Base-by-base conservation (phyloP, 1,140 invertebrate species). In the Eurosta solidaginis region DNA sequence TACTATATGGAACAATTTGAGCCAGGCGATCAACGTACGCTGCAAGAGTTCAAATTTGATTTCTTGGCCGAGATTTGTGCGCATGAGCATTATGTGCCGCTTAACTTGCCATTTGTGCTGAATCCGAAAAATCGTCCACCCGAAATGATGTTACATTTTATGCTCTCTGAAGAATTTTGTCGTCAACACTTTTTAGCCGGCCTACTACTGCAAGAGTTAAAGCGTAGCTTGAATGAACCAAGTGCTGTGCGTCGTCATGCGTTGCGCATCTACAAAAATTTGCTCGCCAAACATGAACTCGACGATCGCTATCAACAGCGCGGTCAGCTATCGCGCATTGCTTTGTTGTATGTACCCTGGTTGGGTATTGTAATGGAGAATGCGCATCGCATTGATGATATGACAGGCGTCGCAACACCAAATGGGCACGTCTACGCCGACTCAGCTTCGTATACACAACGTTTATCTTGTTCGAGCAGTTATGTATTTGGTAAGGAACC, bases 211-310 rank as follows among this genome's bases (percentile, higher is more conserved):
- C 92, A 93, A 87, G 92, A 93, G 83, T 88, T 91, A 78, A 88
- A 86, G 83, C 91, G 92, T 22, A 94, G 96, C 0, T 90, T 98
- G 2, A 93, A 94, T 79, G 96, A 97, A 88, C 91, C 95, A 5
- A 90, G 92, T 3, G 92, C 95, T 79, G 93, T 97, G 77, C 90
- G 97, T 5, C 92, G 93, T 79, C 89, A 92, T 44, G 95, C 96
- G 0, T 91, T 98, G 77, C 88, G 89, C 27, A 93, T 95, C 14
- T 89, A 98, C 29, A 91, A 96, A 78, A 95, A 97, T 88, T 87
- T 97, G 78, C 89, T 98, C 59, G 95, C 96, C 0, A 98, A 98
- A 88, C 97, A 99, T 88, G 94, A 97, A 81, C 91, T 96, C 83
- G 97, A 99, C 88, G 94, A 96, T 84, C 89, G 97, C 78, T 98